Evolutionary conservation across 2,797 vertebrate genomes (phyloP).

Genomic region (Siniperca undulata): DNA sequence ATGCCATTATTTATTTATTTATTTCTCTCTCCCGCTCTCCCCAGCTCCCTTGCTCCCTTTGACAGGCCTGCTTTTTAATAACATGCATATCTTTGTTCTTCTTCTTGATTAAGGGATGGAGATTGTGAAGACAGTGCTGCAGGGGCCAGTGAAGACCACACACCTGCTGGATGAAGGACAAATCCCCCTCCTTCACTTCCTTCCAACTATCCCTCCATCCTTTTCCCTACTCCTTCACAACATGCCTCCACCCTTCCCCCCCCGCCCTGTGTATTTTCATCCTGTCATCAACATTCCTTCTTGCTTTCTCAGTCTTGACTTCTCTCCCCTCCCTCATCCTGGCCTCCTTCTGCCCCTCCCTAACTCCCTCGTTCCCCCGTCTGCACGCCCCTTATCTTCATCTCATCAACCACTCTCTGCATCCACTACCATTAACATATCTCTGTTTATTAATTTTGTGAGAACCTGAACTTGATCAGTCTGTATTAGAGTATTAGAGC

Average conservation of each 20-base stretch:
- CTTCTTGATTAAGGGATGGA: slow-evolving; percentile 76
- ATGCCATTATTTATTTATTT: slow-evolving; percentile 77
- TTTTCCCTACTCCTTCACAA: slow-evolving; percentile 11
- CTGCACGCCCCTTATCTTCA: slow-evolving; percentile 35
- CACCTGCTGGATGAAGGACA: slow-evolving; percentile 50
- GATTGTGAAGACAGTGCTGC: slow-evolving; percentile 58
- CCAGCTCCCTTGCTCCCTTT: slow-evolving; percentile 54
- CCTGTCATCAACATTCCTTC: slow-evolving; percentile 50
- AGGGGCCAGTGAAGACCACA: slow-evolving; percentile 60
- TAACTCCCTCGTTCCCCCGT: slow-evolving; percentile 15
- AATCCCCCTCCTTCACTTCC: slow-evolving; percentile 15
- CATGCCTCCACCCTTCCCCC: slow-evolving; percentile 1
- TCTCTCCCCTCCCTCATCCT: slow-evolving; percentile 25
- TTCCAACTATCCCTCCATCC: slow-evolving; percentile 40
- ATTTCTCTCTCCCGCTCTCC: slow-evolving; percentile 41
- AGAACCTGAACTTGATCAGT: slow-evolving; percentile 22
- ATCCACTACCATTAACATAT: slow-evolving; percentile 28
- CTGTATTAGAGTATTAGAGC: slow-evolving; percentile 17
- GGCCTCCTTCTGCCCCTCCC: slow-evolving; percentile 25
- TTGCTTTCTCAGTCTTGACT: slow-evolving; percentile 27
- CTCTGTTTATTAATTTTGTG: slow-evolving; percentile 39
- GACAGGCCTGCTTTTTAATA: slow-evolving; percentile 75
- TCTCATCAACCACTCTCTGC: slow-evolving; percentile 48
- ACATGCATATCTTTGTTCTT: slow-evolving; percentile 76
- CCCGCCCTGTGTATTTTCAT: slow-evolving; percentile 12